Conservation (phyloP, 2,797 vertebrate species). For the Platalea minor region DNA sequence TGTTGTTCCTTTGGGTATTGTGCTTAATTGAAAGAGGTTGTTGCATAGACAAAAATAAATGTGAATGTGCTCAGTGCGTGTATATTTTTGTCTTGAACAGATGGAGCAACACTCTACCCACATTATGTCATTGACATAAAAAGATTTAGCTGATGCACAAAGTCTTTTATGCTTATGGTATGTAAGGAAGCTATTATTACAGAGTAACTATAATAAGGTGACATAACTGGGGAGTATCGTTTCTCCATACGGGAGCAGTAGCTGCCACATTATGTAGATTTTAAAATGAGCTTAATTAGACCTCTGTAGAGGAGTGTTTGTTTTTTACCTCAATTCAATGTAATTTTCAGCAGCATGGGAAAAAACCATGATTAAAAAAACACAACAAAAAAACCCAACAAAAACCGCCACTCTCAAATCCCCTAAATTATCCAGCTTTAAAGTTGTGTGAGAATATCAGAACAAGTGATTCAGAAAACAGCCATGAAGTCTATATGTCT, state of each 20-base stretch:
- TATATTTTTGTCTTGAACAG: slow-evolving; percentile 26
- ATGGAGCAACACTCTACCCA: slow-evolving; percentile 6
- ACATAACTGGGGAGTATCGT: not conserved
- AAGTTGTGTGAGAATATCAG: not conserved
- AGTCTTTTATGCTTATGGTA: slow-evolving; percentile 21
- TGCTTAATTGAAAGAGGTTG: not conserved
- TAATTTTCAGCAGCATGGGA: not conserved
- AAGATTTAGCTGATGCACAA: not conserved
- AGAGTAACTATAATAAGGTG: slow-evolving; percentile 1
- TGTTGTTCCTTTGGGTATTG: not conserved
- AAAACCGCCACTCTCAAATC: rapidly evolving
- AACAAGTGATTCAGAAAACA: not conserved
- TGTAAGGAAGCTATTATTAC: slow-evolving; percentile 12
- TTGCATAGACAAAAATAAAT: not conserved
- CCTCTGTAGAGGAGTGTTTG: not conserved
- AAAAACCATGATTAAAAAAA: not conserved
- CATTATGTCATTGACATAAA: not conserved
- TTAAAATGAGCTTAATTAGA: slow-evolving; percentile 20
- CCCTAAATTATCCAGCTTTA: not conserved
- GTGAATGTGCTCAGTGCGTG: not conserved
- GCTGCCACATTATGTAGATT: not conserved
- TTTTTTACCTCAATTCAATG: not conserved
- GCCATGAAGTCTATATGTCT: not conserved
- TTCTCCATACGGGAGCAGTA: not conserved
- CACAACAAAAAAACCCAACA: not conserved